Base-by-base conservation (phyloP, 2,797 vertebrate species). In the Cyprinodon diabolis region DNA sequence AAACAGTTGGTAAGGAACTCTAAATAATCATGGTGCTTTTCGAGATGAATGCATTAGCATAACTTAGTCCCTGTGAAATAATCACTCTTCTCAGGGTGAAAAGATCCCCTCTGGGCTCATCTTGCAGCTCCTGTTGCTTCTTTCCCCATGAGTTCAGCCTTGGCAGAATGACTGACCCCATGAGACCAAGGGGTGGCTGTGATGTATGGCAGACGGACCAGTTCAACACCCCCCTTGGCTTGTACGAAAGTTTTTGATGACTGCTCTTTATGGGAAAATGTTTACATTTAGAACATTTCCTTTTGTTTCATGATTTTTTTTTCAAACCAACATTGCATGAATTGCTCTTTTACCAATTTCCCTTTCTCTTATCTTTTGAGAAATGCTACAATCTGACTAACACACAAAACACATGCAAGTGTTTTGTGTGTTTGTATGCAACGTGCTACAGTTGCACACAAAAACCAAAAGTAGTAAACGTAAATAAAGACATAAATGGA, bases 11-110 rank as follows among this genome's bases (percentile, higher is more conserved):
- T 84, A 91, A 93, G 91, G 85, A 95, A 94, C 90, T 94, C 92
- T 92, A 95, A 95, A 95, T 94, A 95, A 95, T 95, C 94, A 93
- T 80, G 85, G 85, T 85, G 91, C 93, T 95, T 95, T 94, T 92
- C 90, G 93, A 95, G 89, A 92, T 88, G 94, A 95, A 95, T 94
- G 86, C 85, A 95, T 95, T 95, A 93, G 89, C 95, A 95, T 95
- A 95, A 94, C 87, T 95, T 93, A 94, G 87, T 90, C 91, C 90
- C 84, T 85, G 89, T 85, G 81, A 94, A 92, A 92, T 93, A 95
- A 95, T 95, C 94, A 94, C 89, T 89, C 83, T 85, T 94, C 91
- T 92, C 83, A 81, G 87, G 91, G 91, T 91, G 88, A 85, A 89
- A 87, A 93, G 89, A 93, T 91, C 88, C 92, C 93, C 90, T 90